Percentiles rank a stretch among this genome's conserved stretches.
Evolutionary conservation across 2,888 invertebrate species (phyloP).

Genomic region (Caenorhabditis sp.): DNA sequence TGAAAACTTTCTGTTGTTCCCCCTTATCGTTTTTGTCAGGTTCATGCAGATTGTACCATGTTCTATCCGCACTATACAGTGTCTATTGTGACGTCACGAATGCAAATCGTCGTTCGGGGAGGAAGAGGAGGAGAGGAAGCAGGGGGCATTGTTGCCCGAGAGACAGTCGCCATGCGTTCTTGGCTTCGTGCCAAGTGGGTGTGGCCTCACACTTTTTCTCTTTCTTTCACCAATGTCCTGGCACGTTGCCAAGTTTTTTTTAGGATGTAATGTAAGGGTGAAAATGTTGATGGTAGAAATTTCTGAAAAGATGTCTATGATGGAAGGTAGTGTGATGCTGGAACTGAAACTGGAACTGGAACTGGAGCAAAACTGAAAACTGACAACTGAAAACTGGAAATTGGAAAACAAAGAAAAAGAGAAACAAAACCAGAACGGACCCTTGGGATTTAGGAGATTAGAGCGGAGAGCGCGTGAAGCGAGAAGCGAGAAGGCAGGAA

Average conservation of each 20-base stretch:
- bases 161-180: background rate
- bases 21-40: too few relatives aligned
- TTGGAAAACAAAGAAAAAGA: background rate
- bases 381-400: too few relatives aligned
- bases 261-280: too few relatives aligned
- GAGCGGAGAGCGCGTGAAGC: background rate
- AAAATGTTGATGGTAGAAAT: too few relatives aligned
- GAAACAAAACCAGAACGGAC: too few relatives aligned
- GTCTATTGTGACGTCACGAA: background rate
- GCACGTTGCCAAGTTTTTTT: background rate
- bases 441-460: background rate
- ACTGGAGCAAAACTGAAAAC: background rate
- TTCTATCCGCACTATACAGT: background rate
- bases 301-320: too few relatives aligned
- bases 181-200: constrained; percentile 11
- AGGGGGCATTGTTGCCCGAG: background rate
- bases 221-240: too few relatives aligned
- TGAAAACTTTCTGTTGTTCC: too few relatives aligned
- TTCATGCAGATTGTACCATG: background rate
- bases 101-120: background rate
- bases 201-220: too few relatives aligned
- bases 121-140: background rate
- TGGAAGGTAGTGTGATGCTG: too few relatives aligned
- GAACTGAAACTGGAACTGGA: background rate
- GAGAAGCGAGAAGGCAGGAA: too few relatives aligned